Percentiles rank a stretch among this genome's conserved stretches.
Conservation (phyloP, 1,140 invertebrate species). For the Polyergus mexicanus region DNA sequence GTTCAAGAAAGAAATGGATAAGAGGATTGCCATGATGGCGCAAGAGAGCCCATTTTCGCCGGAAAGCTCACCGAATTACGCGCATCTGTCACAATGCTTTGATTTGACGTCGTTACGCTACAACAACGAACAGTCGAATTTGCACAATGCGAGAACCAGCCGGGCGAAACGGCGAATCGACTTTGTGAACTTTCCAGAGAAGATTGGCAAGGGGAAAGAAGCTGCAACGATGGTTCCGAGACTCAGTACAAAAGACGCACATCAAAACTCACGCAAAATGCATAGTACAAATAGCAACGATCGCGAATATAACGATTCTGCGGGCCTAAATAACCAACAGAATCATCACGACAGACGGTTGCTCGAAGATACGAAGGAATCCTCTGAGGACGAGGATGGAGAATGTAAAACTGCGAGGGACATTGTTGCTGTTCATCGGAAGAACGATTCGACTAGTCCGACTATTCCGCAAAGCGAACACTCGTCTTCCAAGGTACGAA, state of each 20-base stretch:
- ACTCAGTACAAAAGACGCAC: slow-evolving; percentile 76
- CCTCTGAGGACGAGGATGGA: background rate
- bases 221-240: slow-evolving; percentile 41
- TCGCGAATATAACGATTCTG: slow-evolving; percentile 28
- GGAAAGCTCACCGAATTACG: slow-evolving; percentile 12
- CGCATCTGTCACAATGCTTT: slow-evolving; percentile 30
- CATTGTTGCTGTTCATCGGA: slow-evolving; percentile 15
- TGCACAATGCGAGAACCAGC: slow-evolving; percentile 56
- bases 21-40: slow-evolving; percentile 45
- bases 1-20: slow-evolving; percentile 81
- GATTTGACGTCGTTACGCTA: slow-evolving; percentile 40
- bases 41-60: slow-evolving; percentile 30
- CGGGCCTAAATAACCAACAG: slow-evolving; percentile 27
- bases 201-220: slow-evolving; percentile 27
- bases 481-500: slow-evolving; percentile 67
- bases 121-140: slow-evolving; percentile 56
- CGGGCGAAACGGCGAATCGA: slow-evolving; percentile 69
- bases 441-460: slow-evolving; percentile 28
- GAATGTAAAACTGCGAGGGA: slow-evolving; percentile 13
- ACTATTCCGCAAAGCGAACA: slow-evolving; percentile 48
- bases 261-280: slow-evolving; percentile 69
- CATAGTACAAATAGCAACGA: slow-evolving; percentile 81
- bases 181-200: slow-evolving; percentile 49
- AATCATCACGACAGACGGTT: slow-evolving; percentile 55
- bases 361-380: slow-evolving; percentile 49